Evolutionary conservation across 2,888 invertebrate genomes (phyloP), one percentile per base, ranked within the genome.

Genomic region (Pyrrhosoma nymphula): DNA sequence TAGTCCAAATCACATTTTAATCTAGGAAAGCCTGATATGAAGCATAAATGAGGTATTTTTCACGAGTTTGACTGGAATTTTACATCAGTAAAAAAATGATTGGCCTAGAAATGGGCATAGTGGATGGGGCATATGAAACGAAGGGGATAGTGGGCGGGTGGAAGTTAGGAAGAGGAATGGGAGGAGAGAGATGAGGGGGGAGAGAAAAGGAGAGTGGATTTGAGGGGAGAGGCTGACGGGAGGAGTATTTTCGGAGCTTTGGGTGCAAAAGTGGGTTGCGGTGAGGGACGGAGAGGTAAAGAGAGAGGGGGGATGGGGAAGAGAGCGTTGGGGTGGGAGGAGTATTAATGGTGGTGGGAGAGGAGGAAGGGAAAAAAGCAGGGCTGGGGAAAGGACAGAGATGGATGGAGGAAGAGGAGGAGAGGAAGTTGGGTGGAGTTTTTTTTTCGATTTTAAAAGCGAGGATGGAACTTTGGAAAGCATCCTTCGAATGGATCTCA

Each of bases 401-500:
- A 56, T 82, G 55, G 55, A 93, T 63, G 26, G 63, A 56, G 39
- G 39, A 39, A 69, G 91, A 63, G 63, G 60, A 91, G 63, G 63
- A 69, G 47, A 63, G 63, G 63, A 35, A 91, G 60, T 35, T n/a
- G 90, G 88, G n/a, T 56, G n/a, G 60, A 93, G 63, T 63, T 63
- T 93, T 93, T 75, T 82, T 93, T 93, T 69, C 69, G 93, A 93
- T 93, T 93, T 93, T 93, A 93, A 93, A 93, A 93, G 93, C 93
- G 69, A 69, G 93, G 93, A 93, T 93, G 93, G 93, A 93, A 93
- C 93, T 93, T 93, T 93, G 93, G 69, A 47, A 93, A 93, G 69
- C 93, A 93, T 93, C 93, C 47, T 93, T 93, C 93, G 93, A 93
- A 93, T 93, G 93, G 93, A 93, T 93, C 93, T 93, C 93, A 93